Evolutionary conservation across 2,113 vertebrate species (phyloP), one percentile per base, ranked within the genome.

Genomic region (Panurus biarmicus): DNA sequence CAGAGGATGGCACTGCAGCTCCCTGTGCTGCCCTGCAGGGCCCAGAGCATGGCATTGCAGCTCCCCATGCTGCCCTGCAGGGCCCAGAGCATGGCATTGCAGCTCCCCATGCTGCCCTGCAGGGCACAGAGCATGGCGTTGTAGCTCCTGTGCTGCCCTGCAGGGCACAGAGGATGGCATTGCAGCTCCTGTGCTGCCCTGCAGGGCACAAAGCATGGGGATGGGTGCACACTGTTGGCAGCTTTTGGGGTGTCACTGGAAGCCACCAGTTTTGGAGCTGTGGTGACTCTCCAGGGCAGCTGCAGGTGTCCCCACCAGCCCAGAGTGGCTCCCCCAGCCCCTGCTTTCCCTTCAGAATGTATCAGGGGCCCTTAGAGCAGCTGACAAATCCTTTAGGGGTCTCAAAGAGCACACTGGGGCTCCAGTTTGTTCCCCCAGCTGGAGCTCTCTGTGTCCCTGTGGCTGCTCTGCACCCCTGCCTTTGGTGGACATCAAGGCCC

Each of bases 141-240:
- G 57, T 23, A 60, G n/a, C 57, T 60, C 57, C 10, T 19, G 4
- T 56, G 31, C 22, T 16, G 10, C 9, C 57, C n/a, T 58, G 57
- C 6, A 26, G 58, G 35, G 35, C 11, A 6, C 58, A 61, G 8
- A 12, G 36, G 16, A 2, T 19, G 56, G 7, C 14, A 26, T 6
- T 60, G 58, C 58, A 60, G 58, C 58, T 60, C 14, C 31, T 17
- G 10, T 12, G 19, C 11, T 5, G 22, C 54, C 56, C 35, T 26
- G 58, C 7, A 13, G 35, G 35, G 25, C 35, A 12, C 57, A 60
- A 35, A 8, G 35, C n/a, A 6, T 18, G 51, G 6, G 66, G 56
- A 35, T 11, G 9, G 1, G 3, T 67, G 84, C 44, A 13, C 28
- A 1, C 1, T 0, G 9, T 2, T 47, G 22, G 18, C 53, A 50